Base-by-base conservation (phyloP, 2,888 invertebrate genomes). In the Lithophane socia region DNA sequence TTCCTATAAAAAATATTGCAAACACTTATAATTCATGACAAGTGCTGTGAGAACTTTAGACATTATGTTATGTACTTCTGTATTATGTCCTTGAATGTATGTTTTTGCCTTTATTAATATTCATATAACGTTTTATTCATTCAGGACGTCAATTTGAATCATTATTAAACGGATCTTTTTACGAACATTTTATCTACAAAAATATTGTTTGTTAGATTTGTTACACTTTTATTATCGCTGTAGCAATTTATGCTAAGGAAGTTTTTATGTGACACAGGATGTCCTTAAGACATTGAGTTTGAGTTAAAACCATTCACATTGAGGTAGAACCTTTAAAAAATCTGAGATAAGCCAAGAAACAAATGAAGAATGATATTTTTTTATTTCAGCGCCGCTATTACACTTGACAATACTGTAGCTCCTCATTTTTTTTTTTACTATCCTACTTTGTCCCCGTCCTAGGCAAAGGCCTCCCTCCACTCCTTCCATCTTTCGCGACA, bases 21-120 rank as follows among this genome's bases (percentile, higher is more conserved):
- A 64, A 74, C 73, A 82, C 79, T 86, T 71, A 86, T 37, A 29
- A 77, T 73, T 83, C 56, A 56, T 64, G 86, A 74, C 83, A 73
- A 52, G 83, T 85, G 56, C 37, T 64, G n/a, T 67, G 67, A 73
- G 64, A 77, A 73, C 79, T 71, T 56, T 13, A 74, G 58, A 75
- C 75, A 69, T 68, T n/a, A 61, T 79, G 29, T 42, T 49, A 21
- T 61, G 29, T 58, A 70, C 85, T 85, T 81, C 85, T 61, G 73
- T 63, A 9, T 44, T 61, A 44, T 61, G 54, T 52, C 79, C 86
- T 83, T 86, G 67, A n/a, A 49, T 42, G n/a, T 64, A 60, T 56
- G 65, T 68, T 85, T 85, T 47, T 78, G 73, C 9, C 21, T 68
- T 65, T 63, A 74, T 84, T 75, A 71, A 64, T 76, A 79, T 79